phyloP scores from a whole-genome alignment of 2,113 vertebrate genomes.

The Vimba vimba region DNA sequence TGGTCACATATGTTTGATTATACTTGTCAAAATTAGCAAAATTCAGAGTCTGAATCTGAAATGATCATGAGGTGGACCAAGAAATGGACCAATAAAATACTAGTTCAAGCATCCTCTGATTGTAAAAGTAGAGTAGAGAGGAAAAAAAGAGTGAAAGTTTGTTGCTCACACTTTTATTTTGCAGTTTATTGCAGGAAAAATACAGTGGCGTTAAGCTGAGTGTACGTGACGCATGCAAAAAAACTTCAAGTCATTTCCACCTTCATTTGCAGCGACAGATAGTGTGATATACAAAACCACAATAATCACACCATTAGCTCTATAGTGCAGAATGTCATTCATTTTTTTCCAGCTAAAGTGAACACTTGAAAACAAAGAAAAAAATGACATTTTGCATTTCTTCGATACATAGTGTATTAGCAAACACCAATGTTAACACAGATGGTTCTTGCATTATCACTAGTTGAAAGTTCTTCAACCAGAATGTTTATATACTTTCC shows the following conservation, averaged over 20 bases:
- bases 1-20: too few relatives aligned
- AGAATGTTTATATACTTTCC: not conserved
- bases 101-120: not conserved
- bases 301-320: not conserved
- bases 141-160: not conserved
- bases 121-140: not conserved
- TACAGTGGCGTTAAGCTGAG: not conserved
- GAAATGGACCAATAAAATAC: not conserved
- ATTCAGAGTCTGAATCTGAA: too few relatives aligned
- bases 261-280: too few relatives aligned
- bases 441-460: constrained; percentile 64
- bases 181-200: not conserved
- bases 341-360: not conserved
- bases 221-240: not conserved
- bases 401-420: too few relatives aligned
- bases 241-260: not conserved
- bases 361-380: too few relatives aligned
- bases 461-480: constrained; percentile 64
- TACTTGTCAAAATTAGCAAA: too few relatives aligned
- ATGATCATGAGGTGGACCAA: not conserved
- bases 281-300: not conserved
- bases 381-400: too few relatives aligned
- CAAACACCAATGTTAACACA: constrained; percentile 63
- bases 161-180: not conserved
- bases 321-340: not conserved